A percentile compares a stretch with the other conserved stretches of the same genome.
These are phyloP conservation scores for Bufo bufo DNA, from an alignment of 2,113 vertebrate genomes.

Conservation along the genomic window DNA sequence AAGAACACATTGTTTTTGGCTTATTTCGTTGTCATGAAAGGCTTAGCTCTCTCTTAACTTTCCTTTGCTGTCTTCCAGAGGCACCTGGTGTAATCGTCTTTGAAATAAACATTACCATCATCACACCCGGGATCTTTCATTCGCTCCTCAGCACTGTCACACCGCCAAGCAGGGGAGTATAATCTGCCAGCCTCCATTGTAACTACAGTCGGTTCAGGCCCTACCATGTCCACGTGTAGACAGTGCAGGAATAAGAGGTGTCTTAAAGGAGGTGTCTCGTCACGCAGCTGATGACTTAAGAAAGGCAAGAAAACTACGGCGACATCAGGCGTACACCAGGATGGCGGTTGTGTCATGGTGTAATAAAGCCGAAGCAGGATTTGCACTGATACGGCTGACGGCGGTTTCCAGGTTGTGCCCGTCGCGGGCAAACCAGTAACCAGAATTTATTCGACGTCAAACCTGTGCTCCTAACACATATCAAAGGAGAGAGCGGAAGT, in stretches of 20 bases:
- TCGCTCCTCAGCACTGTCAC: constrained; percentile 40
- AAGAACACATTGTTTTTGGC: too few relatives aligned
- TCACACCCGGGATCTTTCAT: constrained; percentile 48
- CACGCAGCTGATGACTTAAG: not conserved
- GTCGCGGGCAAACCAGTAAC: not conserved
- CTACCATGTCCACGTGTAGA: not conserved
- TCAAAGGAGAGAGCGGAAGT: not conserved
- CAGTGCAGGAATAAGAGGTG: constrained; percentile 12
- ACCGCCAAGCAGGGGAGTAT: constrained; percentile 15
- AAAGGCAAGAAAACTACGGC: not conserved
- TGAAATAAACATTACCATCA: constrained; percentile 15
- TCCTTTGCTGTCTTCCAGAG: not conserved
- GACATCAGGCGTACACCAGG: not conserved
- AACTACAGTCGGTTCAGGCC: not conserved
- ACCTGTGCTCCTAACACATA: not conserved
- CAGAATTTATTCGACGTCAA: not conserved
- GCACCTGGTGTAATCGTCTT: constrained; percentile 53
- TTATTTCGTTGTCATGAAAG: too few relatives aligned
- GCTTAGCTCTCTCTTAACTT: not conserved
- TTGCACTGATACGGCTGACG: not conserved
- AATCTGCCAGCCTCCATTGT: not conserved
- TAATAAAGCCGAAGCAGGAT: not conserved
- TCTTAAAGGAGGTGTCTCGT: not conserved
- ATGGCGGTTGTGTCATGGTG: not conserved
- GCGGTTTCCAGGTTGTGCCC: not conserved